Conservation (phyloP, 2,797 vertebrate genomes). For the Pantherophis vulpinus region DNA sequence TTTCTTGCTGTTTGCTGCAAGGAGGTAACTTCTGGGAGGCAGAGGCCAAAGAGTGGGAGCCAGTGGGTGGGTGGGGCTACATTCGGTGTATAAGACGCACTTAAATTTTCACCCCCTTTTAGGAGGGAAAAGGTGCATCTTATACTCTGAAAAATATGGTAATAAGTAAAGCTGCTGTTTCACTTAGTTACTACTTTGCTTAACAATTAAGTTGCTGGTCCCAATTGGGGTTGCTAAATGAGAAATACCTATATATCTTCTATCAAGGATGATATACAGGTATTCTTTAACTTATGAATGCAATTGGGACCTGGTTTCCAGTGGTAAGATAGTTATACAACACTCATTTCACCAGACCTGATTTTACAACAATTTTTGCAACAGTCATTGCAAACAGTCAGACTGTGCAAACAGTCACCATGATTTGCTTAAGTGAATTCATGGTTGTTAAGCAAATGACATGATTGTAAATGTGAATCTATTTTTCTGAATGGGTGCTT, state of each 20-base stretch:
- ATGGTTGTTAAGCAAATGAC: background rate
- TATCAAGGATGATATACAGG: background rate
- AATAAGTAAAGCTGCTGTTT: background rate
- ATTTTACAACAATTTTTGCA: background rate
- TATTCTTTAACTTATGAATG: background rate
- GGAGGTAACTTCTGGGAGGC: too few species aligned
- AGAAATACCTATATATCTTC: background rate
- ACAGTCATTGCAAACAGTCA: too few species aligned
- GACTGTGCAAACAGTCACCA: too few species aligned
- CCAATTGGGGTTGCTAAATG: background rate
- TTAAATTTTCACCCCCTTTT: too few species aligned
- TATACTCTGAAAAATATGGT: too few species aligned
- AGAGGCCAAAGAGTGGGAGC: too few species aligned
- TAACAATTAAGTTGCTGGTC: background rate
- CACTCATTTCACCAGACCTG: background rate
- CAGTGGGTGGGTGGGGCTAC: too few species aligned
- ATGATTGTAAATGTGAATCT: background rate
- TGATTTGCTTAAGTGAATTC: too few species aligned
- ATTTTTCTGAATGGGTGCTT: too few species aligned
- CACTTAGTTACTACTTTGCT: background rate
- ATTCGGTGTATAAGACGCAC: too few species aligned
- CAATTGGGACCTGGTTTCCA: background rate
- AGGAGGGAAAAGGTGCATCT: too few species aligned
- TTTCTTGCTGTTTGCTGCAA: too few species aligned
- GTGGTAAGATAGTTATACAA: background rate